Conservation (phyloP, 2,888 invertebrate genomes). For the Carterocephalus palaemon region DNA sequence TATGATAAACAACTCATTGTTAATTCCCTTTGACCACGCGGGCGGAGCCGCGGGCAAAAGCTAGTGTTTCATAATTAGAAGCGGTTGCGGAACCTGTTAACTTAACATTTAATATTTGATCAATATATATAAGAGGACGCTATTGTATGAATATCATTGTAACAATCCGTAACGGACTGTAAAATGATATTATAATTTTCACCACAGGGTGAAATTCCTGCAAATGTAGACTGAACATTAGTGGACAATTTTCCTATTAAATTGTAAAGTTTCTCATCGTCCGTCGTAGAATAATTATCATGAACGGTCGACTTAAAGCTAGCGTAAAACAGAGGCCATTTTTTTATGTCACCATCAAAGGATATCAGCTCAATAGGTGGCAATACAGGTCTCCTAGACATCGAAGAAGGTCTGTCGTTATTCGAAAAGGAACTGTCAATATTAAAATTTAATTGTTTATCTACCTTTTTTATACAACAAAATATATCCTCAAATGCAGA, state of each 20-base stretch:
- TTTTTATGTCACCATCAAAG: constrained; percentile 17
- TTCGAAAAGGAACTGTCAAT: not conserved
- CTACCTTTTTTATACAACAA: constrained; percentile 7
- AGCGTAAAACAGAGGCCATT: constrained; percentile 17
- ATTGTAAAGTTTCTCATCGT: constrained; percentile 4
- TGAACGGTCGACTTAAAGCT: constrained; percentile 16
- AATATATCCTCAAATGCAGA: not conserved
- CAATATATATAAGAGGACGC: constrained; percentile 4
- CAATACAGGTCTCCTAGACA: not conserved
- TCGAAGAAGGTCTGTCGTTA: not conserved
- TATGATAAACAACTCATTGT: too few species aligned
- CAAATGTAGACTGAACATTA: constrained; percentile 1
- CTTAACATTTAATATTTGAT: constrained; percentile 28
- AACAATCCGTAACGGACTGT: not conserved
- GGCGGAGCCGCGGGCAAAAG: too few species aligned
- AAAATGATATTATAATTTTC: constrained; percentile 7
- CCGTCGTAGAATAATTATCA: not conserved
- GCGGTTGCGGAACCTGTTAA: too few species aligned
- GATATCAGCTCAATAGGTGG: constrained; percentile 17
- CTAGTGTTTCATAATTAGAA: too few species aligned
- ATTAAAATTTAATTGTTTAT: not conserved
- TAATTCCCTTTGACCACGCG: too few species aligned
- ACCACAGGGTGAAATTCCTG: constrained; percentile 2
- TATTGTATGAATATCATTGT: constrained; percentile 1
- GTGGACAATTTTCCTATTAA: constrained; percentile 4